Conservation (phyloP, 2,797 vertebrate species). For the Sardinella longiceps region DNA sequence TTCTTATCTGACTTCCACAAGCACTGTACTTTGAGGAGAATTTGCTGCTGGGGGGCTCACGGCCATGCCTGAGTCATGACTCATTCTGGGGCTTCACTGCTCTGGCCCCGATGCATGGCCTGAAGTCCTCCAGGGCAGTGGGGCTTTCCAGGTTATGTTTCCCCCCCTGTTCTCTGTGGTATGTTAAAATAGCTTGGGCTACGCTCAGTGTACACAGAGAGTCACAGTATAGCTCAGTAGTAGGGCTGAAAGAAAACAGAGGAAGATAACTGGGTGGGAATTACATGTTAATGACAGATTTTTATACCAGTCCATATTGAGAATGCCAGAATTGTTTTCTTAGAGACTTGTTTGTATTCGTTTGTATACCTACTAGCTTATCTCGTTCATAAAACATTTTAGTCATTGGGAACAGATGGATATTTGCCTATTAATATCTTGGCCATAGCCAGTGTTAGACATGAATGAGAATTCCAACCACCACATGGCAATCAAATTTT, state of each 20-base stretch:
- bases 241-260: neutral
- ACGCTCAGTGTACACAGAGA: neutral
- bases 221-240: neutral
- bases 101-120: conserved; percentile 25
- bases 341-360: no score
- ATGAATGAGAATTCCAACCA: conserved; percentile 12
- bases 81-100: conserved; percentile 43
- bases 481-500: neutral
- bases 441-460: neutral
- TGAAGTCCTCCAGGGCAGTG: conserved; percentile 7
- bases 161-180: conserved; percentile 8
- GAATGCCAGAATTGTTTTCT: neutral
- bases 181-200: neutral
- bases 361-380: neutral
- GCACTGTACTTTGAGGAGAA: neutral
- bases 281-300: neutral
- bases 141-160: conserved; percentile 33
- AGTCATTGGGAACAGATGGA: neutral
- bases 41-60: conserved; percentile 46
- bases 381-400: neutral
- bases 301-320: neutral
- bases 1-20: neutral
- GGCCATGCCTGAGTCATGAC: conserved; percentile 56
- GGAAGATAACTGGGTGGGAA: neutral
- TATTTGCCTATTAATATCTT: neutral